Evolutionary conservation across 2,113 vertebrate species (phyloP).

Genomic region (Okapia johnstoni): DNA sequence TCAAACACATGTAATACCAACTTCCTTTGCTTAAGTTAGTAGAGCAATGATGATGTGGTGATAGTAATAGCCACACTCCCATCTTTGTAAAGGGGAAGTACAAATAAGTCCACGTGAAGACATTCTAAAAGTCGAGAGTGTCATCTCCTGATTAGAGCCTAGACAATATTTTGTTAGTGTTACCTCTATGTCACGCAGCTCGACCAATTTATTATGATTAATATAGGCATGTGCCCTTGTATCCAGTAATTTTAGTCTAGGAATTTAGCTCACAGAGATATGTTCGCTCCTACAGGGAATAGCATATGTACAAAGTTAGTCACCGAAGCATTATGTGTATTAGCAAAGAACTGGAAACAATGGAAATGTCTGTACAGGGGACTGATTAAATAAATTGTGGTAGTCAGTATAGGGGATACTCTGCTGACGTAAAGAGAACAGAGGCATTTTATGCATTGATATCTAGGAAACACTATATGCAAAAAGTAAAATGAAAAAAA

Average conservation of each 20-base stretch:
- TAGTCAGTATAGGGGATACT: background rate
- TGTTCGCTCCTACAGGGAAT: background rate
- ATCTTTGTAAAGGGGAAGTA: background rate
- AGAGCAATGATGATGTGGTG: background rate
- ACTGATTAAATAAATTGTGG: background rate
- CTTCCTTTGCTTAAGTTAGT: background rate
- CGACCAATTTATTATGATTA: background rate
- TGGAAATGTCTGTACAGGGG: background rate
- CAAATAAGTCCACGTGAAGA: background rate
- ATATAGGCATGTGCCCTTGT: background rate
- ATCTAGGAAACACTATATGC: background rate
- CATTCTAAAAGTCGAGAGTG: background rate
- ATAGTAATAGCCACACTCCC: background rate
- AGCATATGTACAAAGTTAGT: background rate
- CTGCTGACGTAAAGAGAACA: background rate
- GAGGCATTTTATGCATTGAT: background rate
- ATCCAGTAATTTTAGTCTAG: background rate
- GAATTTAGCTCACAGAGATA: background rate
- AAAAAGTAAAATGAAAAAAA: background rate
- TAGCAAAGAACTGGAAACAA: background rate
- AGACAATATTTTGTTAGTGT: background rate
- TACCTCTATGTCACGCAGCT: accelerated
- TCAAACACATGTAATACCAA: background rate
- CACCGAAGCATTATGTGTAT: background rate
- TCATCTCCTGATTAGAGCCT: background rate